Percentiles rank a stretch among this genome's conserved stretches.
phyloP scores from a whole-genome alignment of 2,797 vertebrate genomes.

The Sebastes glaucus region DNA sequence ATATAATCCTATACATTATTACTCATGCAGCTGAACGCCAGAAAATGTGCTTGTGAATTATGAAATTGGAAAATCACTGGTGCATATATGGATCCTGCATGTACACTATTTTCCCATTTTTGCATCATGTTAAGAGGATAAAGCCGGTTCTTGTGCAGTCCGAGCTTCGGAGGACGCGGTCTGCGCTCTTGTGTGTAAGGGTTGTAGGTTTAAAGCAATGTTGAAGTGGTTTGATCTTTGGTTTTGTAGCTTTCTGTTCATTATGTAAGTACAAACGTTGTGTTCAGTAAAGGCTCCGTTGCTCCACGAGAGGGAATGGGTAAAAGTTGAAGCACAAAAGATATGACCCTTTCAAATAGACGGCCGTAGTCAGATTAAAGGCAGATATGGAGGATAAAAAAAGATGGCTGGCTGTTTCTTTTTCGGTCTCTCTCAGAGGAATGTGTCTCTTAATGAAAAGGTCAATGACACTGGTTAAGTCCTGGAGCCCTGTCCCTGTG shows the following conservation, averaged over 20 bases:
- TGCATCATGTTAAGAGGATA: neutral
- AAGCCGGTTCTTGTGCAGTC: neutral
- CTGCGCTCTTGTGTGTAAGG: neutral
- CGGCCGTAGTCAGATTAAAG: neutral
- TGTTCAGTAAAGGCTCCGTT: neutral
- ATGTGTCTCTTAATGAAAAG: conserved; percentile 21
- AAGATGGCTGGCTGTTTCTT: neutral
- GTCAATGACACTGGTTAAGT: conserved; percentile 4
- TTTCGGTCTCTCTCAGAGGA: neutral
- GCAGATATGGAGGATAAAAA: neutral
- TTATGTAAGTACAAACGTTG: neutral
- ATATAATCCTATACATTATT: conserved; percentile 40
- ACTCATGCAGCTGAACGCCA: conserved; percentile 21
- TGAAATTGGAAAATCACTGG: conserved; percentile 4
- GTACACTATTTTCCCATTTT: conserved; percentile 24
- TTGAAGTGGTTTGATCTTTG: neutral
- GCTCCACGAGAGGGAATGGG: neutral
- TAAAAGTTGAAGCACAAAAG: neutral
- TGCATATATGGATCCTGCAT: neutral
- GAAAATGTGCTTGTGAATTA: conserved; percentile 27
- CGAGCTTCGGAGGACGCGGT: neutral
- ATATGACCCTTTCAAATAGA: neutral
- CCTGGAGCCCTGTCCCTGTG: neutral
- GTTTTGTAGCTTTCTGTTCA: neutral
- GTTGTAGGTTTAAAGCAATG: neutral